These are phyloP conservation scores for Pteruthius melanotis DNA, from an alignment of 2,113 vertebrate genomes.

Conservation along the genomic window DNA sequence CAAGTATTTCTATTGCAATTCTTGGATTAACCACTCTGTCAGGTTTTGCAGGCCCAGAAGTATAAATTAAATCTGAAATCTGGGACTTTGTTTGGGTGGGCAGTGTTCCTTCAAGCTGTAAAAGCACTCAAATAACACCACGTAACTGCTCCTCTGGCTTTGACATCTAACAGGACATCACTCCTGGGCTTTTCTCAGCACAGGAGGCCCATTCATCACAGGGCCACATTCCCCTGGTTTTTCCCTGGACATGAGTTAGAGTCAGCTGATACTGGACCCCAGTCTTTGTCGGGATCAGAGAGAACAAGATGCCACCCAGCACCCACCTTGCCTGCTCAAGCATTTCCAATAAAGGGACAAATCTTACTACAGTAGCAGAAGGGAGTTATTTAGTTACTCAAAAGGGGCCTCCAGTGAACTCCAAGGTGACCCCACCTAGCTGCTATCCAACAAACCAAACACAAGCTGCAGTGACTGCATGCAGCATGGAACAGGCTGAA, in stretches of 20 bases:
- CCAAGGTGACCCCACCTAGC: neutral
- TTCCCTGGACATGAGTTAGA: accelerated
- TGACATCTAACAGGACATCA: neutral
- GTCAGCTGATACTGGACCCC: neutral
- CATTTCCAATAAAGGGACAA: neutral
- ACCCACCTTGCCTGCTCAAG: neutral
- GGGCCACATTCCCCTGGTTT: neutral
- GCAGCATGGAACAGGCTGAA: neutral
- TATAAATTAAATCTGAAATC: neutral
- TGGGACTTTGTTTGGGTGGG: neutral
- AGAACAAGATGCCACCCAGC: neutral
- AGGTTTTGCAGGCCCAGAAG: neutral
- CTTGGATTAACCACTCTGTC: neutral
- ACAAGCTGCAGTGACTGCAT: neutral
- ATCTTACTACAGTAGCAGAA: neutral
- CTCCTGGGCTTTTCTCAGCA: neutral
- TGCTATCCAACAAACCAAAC: neutral
- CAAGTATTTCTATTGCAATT: neutral
- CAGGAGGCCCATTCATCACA: neutral
- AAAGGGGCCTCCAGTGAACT: neutral
- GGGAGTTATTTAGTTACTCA: neutral
- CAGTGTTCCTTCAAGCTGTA: neutral
- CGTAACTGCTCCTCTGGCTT: neutral
- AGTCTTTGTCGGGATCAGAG: neutral
- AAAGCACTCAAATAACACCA: neutral